phyloP scores from a whole-genome alignment of 2,113 vertebrate genomes.

The Gobiocypris rarus region DNA sequence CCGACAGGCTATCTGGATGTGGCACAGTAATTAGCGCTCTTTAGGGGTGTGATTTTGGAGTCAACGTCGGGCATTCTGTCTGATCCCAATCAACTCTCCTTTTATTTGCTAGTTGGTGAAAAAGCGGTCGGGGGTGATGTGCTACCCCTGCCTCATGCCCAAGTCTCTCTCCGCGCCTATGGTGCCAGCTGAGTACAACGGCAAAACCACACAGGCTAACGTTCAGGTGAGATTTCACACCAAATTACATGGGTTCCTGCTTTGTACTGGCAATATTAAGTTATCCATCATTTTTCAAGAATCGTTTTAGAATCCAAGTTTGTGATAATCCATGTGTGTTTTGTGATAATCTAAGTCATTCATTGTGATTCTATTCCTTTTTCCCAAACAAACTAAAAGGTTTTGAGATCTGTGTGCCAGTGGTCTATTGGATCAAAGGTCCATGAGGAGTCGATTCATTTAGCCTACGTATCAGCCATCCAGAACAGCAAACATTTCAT shows the following conservation, averaged over 20 bases:
- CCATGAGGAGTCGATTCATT: slow-evolving; percentile 61
- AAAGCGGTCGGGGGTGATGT: slow-evolving; percentile 50
- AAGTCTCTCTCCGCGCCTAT: slow-evolving; percentile 48
- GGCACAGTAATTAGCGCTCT: slow-evolving; percentile 57
- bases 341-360: not conserved
- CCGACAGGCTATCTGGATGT: slow-evolving; percentile 17
- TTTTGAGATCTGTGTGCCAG: slow-evolving; percentile 59
- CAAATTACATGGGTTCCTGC: not conserved
- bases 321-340: not conserved
- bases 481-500: slow-evolving; percentile 57
- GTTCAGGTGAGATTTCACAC: slow-evolving; percentile 48
- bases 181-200: slow-evolving; percentile 32
- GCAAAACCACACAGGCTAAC: slow-evolving; percentile 48
- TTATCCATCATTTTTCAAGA: not conserved
- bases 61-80: slow-evolving; percentile 40
- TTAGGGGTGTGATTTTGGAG: slow-evolving; percentile 54
- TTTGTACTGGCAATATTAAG: not conserved
- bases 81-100: slow-evolving; percentile 59
- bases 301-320: not conserved
- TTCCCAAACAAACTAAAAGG: slow-evolving; percentile 30
- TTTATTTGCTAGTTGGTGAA: slow-evolving; percentile 58
- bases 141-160: slow-evolving; percentile 55
- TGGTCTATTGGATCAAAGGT: slow-evolving; percentile 60
- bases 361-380: not conserved
- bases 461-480: slow-evolving; percentile 60